phyloP scores from a whole-genome alignment of 2,888 invertebrate genomes.

The Lobophora halterata region DNA sequence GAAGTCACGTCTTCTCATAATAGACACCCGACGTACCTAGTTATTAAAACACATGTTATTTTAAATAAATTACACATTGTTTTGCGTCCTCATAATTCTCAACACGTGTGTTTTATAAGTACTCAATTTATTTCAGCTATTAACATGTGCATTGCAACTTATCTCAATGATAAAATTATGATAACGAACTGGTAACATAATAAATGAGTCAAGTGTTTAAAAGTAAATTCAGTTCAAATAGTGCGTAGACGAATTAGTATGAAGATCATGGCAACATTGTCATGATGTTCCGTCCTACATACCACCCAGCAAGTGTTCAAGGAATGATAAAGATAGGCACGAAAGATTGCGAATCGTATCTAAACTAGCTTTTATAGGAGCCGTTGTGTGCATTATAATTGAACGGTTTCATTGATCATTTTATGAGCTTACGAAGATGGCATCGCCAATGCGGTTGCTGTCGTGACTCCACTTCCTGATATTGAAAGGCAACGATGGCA shows the following conservation, averaged over 20 bases:
- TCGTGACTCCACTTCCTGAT: constrained; percentile 72
- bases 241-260: constrained; percentile 24
- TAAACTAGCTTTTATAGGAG: constrained; percentile 59
- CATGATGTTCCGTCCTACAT: constrained; percentile 25
- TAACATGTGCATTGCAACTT: constrained; percentile 9
- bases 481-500: constrained; percentile 53
- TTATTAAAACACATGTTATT: constrained; percentile 25
- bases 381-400: constrained; percentile 61
- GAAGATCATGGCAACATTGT: constrained; percentile 22
- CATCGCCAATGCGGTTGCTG: constrained; percentile 59
- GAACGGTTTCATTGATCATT: constrained; percentile 73
- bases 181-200: constrained; percentile 8
- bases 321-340: constrained; percentile 34
- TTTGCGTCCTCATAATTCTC: constrained; percentile 21
- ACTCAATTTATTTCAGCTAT: constrained; percentile 14
- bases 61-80: constrained; percentile 24
- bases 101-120: constrained; percentile 28
- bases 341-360: constrained; percentile 58
- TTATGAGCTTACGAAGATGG: constrained; percentile 72
- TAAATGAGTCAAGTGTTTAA: constrained; percentile 11
- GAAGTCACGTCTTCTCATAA: constrained; percentile 32
- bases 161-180: neutral
- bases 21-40: constrained; percentile 15
- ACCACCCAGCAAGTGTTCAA: constrained; percentile 30
- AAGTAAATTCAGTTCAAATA: constrained; percentile 4